Evolutionary conservation across 2,797 vertebrate genomes (phyloP).

Genomic region (Prionace glauca): DNA sequence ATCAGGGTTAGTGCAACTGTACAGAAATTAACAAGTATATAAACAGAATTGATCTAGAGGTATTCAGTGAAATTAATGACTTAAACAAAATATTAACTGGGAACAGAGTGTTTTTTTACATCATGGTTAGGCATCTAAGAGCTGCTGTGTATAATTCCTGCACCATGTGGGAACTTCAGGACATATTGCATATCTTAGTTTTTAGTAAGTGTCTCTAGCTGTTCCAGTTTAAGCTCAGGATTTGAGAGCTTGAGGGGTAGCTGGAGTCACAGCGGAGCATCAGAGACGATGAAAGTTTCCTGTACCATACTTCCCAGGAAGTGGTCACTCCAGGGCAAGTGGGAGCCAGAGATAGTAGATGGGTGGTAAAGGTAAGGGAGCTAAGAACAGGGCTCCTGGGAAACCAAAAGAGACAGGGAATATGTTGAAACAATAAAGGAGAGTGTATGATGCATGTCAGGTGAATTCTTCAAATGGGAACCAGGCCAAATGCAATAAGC

Average conservation of each 20-base stretch:
- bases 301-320: neutral
- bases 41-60: too few species aligned
- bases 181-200: neutral
- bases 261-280: neutral
- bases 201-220: neutral
- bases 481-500: too few species aligned
- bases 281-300: neutral
- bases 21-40: too few species aligned
- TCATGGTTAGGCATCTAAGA: neutral
- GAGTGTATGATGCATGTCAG: too few species aligned
- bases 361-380: neutral
- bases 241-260: neutral
- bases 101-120: neutral
- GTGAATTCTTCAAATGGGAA: too few species aligned
- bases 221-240: neutral
- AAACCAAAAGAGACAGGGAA: too few species aligned
- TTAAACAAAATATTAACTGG: neutral
- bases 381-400: too few species aligned
- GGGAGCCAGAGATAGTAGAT: neutral
- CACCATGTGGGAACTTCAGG: neutral
- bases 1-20: too few species aligned
- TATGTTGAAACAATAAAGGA: too few species aligned
- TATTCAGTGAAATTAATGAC: too few species aligned
- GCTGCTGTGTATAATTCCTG: neutral
- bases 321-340: neutral